Percentiles rank a stretch among this genome's conserved stretches.
phyloP scores from a whole-genome alignment of 2,797 vertebrate genomes.

The Cichlasoma orientale region DNA sequence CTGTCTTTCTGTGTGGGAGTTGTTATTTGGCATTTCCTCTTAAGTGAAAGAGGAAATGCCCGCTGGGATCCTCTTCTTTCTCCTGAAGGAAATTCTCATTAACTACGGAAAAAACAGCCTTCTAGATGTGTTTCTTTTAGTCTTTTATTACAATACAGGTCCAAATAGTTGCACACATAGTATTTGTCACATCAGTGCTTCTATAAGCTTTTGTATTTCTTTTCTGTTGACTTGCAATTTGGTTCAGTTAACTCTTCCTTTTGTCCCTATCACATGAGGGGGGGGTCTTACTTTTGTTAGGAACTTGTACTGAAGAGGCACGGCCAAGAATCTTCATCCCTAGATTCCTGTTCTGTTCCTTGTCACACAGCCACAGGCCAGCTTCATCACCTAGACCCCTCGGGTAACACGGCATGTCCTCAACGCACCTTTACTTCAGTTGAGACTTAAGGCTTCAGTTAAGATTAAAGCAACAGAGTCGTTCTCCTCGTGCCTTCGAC shows the following conservation, averaged over 20 bases:
- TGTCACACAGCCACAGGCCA: constrained; percentile 39
- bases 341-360: constrained; percentile 32
- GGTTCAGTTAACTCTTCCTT: neutral
- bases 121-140: neutral
- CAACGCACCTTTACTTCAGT: constrained; percentile 55
- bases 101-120: constrained; percentile 6
- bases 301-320: constrained; percentile 27
- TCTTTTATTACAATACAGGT: constrained; percentile 20
- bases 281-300: constrained; percentile 25
- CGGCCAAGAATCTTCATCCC: constrained; percentile 21
- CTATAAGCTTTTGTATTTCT: constrained; percentile 6
- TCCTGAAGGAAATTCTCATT: constrained; percentile 23
- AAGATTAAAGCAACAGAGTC: constrained; percentile 63
- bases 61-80: constrained; percentile 26
- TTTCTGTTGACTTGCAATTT: neutral
- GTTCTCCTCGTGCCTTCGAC: constrained; percentile 34
- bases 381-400: constrained; percentile 28
- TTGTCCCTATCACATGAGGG: constrained; percentile 1
- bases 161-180: constrained; percentile 15
- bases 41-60: constrained; percentile 46
- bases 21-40: constrained; percentile 60
- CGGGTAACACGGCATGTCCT: constrained; percentile 42
- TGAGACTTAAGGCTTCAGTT: constrained; percentile 31
- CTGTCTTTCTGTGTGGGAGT: constrained; percentile 48
- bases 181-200: constrained; percentile 22